Base-by-base conservation (phyloP, 2,888 invertebrate genomes). In the Mamestra brassicae region DNA sequence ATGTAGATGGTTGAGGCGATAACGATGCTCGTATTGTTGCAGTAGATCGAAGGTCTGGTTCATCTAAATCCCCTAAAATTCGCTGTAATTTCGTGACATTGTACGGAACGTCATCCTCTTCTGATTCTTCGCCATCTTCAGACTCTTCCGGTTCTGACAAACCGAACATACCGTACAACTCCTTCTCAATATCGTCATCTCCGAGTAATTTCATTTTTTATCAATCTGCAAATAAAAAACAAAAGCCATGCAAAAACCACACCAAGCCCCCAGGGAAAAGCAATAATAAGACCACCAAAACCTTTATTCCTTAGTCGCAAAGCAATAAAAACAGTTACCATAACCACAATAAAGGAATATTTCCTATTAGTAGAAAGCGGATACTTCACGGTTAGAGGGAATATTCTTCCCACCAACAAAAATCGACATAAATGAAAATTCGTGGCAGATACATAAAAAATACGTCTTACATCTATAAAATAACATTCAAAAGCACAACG, bases 1-100 rank as follows among this genome's bases (percentile, higher is more conserved):
- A 73, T 67, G 73, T 67, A 61, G 73, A 62, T 67, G 61, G 67
- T 67, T 73, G 73, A 67, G 62, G 62, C 67, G 67, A 72, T 66
- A 72, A 72, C 61, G 72, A 67, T 61, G 70, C 63, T 62, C 62
- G 62, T 54, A 70, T 70, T 62, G 62, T 55, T 60, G 64, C 65
- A 47, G 50, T 72, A 60, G 72, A 65, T 60, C 50, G 60, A 60
- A 72, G 71, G 15, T 72, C 72, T 72, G 60, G 72, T 72, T 57
- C 58, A 34, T 66, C 72, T 42, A 72, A 72, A 65, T 72, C 72
- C n/a, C 26, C 65, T 72, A 72, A 72, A 72, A 72, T 65, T 72
- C 50, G 65, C 72, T 65, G 64, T 64, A 72, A 58, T 69, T 61
- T 69, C 52, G 60, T 69, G 60, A 42, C 72, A 65, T 72, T 72